A percentile compares a stretch with the other conserved stretches of the same genome.
Conservation (phyloP, 2,888 invertebrate species). For the Ctenicera cuprea region DNA sequence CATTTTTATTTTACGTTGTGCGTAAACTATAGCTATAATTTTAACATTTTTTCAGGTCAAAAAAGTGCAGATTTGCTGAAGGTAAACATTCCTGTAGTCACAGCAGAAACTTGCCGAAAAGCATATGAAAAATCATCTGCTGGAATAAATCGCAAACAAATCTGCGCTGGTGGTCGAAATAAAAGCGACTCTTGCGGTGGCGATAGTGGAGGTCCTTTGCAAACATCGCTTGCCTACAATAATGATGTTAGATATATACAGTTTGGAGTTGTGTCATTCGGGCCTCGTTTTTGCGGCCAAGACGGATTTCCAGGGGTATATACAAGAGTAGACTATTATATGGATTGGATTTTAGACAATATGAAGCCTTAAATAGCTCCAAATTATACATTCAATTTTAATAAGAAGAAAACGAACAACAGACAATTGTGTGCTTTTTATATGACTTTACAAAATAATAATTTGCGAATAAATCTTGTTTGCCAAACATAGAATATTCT, state of each 20-base stretch:
- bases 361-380: constrained; percentile 12
- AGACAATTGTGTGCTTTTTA: not conserved
- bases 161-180: constrained; percentile 80
- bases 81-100: constrained; percentile 63
- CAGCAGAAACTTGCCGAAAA: constrained; percentile 59
- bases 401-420: too few species aligned
- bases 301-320: constrained; percentile 81
- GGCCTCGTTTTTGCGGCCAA: constrained; percentile 69
- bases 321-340: constrained; percentile 77
- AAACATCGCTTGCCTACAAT: constrained; percentile 15
- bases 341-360: constrained; percentile 78
- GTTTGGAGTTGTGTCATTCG: constrained; percentile 74
- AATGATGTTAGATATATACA: constrained; percentile 73
- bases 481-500: too few species aligned
- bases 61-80: constrained; percentile 42
- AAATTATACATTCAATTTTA: not conserved
- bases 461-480: too few species aligned
- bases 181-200: constrained; percentile 80
- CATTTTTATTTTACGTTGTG: too few species aligned
- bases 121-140: constrained; percentile 61
- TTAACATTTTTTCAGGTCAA: constrained; percentile 28
- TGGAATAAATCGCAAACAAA: constrained; percentile 68
- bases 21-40: too few species aligned
- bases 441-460: not conserved
- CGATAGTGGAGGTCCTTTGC: constrained; percentile 83